Evolutionary conservation across 2,888 invertebrate genomes (phyloP).

Genomic region (Diploptera punctata): DNA sequence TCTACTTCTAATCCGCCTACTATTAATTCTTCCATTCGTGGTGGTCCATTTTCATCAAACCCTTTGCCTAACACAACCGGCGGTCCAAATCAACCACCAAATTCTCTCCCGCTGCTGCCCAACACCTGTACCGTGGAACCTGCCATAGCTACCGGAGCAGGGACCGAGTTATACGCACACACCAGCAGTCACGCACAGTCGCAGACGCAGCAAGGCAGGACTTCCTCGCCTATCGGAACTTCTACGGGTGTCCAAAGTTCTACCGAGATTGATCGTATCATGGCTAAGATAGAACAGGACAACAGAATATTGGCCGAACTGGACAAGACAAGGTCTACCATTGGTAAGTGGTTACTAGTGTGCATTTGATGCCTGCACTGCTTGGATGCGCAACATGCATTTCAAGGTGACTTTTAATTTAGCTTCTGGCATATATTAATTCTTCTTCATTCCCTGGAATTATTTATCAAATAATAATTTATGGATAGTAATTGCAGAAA

Average conservation of each 20-base stretch:
- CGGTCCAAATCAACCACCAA: conserved; percentile 33
- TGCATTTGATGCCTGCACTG: not conserved
- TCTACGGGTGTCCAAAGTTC: conserved; percentile 49
- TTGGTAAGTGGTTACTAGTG: conserved; percentile 50
- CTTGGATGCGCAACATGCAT: conserved; percentile 8
- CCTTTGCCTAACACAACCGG: conserved; percentile 27
- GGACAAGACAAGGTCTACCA: conserved; percentile 81
- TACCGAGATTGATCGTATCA: conserved; percentile 87
- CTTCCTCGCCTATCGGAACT: conserved; percentile 6
- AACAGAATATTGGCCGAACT: conserved; percentile 88
- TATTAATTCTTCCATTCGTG: conserved; percentile 30
- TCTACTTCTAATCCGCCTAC: conserved; percentile 29
- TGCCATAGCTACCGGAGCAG: conserved; percentile 51
- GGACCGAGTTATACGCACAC: conserved; percentile 33
- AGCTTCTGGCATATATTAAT: no score
- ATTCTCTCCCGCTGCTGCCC: conserved; percentile 38
- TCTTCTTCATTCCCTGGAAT: no score
- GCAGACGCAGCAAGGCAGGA: conserved; percentile 24
- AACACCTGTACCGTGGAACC: conserved; percentile 32
- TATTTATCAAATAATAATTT: no score
- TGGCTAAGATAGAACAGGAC: conserved; percentile 93
- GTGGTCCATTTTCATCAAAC: conserved; percentile 27
- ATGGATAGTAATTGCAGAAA: not conserved
- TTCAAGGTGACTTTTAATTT: not conserved
- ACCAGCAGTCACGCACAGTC: conserved; percentile 23